Conservation (phyloP, 2,797 vertebrate genomes). For the Champsocephalus gunnari region DNA sequence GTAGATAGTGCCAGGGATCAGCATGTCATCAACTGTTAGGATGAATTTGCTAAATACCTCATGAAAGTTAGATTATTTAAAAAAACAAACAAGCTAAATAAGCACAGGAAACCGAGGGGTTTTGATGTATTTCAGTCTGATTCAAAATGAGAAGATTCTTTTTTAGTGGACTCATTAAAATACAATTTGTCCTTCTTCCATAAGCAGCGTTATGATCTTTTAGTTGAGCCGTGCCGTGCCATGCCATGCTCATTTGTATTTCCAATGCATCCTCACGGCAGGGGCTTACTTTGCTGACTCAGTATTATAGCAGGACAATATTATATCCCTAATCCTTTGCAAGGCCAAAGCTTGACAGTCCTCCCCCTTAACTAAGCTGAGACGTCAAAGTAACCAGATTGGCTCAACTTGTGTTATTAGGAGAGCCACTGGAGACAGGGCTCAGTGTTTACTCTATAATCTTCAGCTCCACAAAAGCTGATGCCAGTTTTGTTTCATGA, state of each 20-base stretch:
- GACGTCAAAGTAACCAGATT: constrained; percentile 37
- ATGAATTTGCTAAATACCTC: constrained; percentile 70
- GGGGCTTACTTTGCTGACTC: constrained; percentile 69
- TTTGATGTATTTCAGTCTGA: constrained; percentile 32
- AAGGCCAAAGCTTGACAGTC: constrained; percentile 55
- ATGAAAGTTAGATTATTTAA: constrained; percentile 66
- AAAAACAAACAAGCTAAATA: constrained; percentile 50
- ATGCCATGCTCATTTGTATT: constrained; percentile 70
- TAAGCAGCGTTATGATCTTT: constrained; percentile 41
- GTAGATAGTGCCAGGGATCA: constrained; percentile 72
- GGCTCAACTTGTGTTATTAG: constrained; percentile 39
- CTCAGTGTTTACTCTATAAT: not conserved
- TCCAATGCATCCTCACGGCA: constrained; percentile 62
- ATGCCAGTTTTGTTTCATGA: constrained; percentile 1
- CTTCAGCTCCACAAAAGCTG: not conserved
- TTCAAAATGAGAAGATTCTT: constrained; percentile 50
- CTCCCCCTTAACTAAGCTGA: constrained; percentile 25
- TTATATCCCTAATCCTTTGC: constrained; percentile 65
- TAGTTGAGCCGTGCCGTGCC: constrained; percentile 31
- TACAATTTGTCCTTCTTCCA: constrained; percentile 47
- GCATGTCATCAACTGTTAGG: constrained; percentile 70
- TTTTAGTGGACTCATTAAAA: constrained; percentile 42
- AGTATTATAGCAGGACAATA: constrained; percentile 55
- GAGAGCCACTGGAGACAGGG: constrained; percentile 18
- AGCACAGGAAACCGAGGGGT: constrained; percentile 44